Conservation (phyloP, 2,797 vertebrate species). For the Coreius guichenoti region DNA sequence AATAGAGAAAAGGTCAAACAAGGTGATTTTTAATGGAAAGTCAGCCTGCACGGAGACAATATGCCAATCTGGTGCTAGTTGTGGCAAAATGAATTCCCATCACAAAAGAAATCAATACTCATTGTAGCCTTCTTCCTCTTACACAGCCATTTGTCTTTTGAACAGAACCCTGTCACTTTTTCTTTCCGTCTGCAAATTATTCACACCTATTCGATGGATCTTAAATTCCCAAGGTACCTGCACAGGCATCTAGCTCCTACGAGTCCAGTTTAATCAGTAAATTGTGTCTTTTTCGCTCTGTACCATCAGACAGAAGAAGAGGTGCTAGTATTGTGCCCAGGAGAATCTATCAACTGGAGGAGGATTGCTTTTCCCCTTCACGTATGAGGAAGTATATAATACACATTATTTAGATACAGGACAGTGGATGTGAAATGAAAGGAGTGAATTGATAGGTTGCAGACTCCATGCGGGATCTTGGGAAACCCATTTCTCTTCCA, state of each 20-base stretch:
- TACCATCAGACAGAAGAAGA: slow-evolving; percentile 45
- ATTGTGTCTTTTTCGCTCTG: slow-evolving; percentile 49
- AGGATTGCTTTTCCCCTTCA: slow-evolving; percentile 56
- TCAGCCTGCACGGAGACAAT: slow-evolving; percentile 56
- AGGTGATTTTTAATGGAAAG: slow-evolving; percentile 67
- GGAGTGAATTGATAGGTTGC: slow-evolving; percentile 55
- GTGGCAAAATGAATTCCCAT: slow-evolving; percentile 75
- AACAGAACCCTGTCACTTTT: slow-evolving; percentile 73
- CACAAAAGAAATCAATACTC: slow-evolving; percentile 81
- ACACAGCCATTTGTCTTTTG: slow-evolving; percentile 74
- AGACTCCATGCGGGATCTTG: slow-evolving; percentile 30
- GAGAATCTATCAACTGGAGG: slow-evolving; percentile 60
- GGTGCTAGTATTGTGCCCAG: slow-evolving; percentile 56
- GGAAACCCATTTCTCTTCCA: slow-evolving; percentile 55
- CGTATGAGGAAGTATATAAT: slow-evolving; percentile 52
- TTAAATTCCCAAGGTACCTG: slow-evolving; percentile 53
- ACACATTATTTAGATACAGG: slow-evolving; percentile 61
- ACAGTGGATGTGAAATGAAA: slow-evolving; percentile 50
- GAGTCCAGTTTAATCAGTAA: slow-evolving; percentile 60
- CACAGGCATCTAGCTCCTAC: slow-evolving; percentile 27
- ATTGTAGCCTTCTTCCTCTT: slow-evolving; percentile 75
- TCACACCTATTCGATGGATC: slow-evolving; percentile 31
- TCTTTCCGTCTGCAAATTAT: slow-evolving; percentile 50
- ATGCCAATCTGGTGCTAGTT: slow-evolving; percentile 60
- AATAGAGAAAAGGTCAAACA: slow-evolving; percentile 56